Conservation (phyloP, 2,797 vertebrate species). For the Scolopax rusticola region DNA sequence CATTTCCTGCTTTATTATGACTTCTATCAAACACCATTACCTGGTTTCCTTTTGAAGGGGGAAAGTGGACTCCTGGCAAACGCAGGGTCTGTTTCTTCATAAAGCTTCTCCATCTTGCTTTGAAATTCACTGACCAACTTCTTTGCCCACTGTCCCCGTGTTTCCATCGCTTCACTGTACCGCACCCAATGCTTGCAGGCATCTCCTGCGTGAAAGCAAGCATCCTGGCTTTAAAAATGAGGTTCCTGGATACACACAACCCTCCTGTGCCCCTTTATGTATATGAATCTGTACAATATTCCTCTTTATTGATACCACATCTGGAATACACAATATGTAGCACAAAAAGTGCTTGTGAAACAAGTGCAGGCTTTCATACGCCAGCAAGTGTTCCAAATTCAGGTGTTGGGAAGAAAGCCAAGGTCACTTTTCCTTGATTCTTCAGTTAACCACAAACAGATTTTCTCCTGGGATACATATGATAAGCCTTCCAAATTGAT, state of each 20-base stretch:
- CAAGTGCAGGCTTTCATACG: background rate
- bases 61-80: conserved; percentile 65
- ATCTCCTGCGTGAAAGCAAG: conserved; percentile 81
- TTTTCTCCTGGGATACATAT: background rate
- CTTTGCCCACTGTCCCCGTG: conserved; percentile 89
- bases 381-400: background rate
- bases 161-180: conserved; percentile 93
- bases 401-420: background rate
- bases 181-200: conserved; percentile 94
- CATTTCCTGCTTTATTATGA: background rate
- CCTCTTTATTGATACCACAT: background rate
- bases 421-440: background rate
- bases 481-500: background rate
- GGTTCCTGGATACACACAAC: background rate
- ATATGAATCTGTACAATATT: background rate
- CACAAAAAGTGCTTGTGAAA: background rate
- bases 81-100: conserved; percentile 64
- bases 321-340: background rate
- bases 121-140: conserved; percentile 91
- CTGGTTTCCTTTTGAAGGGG: conserved; percentile 78
- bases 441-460: background rate
- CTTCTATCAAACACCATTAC: conserved; percentile 18
- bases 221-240: background rate
- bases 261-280: background rate
- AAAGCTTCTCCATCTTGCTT: conserved; percentile 81